Base-by-base conservation (phyloP, 2,797 vertebrate genomes). In the Crenichthys baileyi region DNA sequence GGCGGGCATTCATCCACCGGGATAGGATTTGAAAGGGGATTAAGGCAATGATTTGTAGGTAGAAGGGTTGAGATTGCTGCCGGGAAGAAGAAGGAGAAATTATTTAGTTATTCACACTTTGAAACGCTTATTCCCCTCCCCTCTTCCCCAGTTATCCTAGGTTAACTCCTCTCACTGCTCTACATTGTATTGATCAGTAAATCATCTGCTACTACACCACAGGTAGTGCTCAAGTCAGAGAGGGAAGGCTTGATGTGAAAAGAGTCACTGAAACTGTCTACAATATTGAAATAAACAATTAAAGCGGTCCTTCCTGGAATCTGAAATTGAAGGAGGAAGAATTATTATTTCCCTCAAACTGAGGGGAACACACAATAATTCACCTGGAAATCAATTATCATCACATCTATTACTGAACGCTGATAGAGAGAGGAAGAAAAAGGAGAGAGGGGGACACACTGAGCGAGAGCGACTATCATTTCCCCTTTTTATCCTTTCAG, bases 311-410 rank as follows among this genome's bases (percentile, higher is more conserved):
- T 58, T 81, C 83, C 81, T 75, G 75, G 79, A 76, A 31, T 18
- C 22, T 56, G 53, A 76, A 82, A 80, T 51, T 56, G 44, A 73
- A 53, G 55, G 70, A 71, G 29, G 26, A n/a, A 72, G 73, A 88
- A 83, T 90, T 91, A 92, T 92, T 85, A 87, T 92, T 90, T 91
- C 78, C 73, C 76, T 9, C 60, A 92, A 85, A 86, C 80, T 86
- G 78, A 89, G 80, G 85, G 80, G 53, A 68, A 72, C 88, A 73
- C 56, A 55, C 76, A 93, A 94, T 95, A 94, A 95, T 94, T 95
- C 92, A 93, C 92, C 91, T 81, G 87, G 88, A 95, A 95, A 95
- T 95, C 94, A 93, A 95, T 96, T 95, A 95, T 88, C 87, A 95
- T 94, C 91, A 90, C 78, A 39, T 90, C 91, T 86, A 94, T 94